Base-by-base conservation (phyloP, 2,113 vertebrate genomes). In the Seriola quinqueradiata region DNA sequence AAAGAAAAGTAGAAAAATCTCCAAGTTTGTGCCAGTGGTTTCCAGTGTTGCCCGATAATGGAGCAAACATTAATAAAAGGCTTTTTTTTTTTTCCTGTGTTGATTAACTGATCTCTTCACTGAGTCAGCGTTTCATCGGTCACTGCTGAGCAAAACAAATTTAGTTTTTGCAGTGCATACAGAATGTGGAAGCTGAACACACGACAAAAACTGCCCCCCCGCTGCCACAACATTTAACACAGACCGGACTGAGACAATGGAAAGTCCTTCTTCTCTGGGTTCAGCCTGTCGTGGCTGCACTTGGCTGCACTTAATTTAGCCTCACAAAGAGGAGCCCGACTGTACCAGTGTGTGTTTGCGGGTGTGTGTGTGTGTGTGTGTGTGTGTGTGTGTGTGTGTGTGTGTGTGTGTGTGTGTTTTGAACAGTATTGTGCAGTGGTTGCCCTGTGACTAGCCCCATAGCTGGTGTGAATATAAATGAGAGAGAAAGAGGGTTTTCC, bases 381-480 rank as follows among this genome's bases (percentile, higher is more conserved):
- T 68, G 61, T 68, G 70, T 78, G 57, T 72, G 68, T 82, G 60
- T 71, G 67, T 68, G 61, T 68, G 70, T 78, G 57, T 72, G 68
- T 79, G 61, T 71, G 70, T 79, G 57, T 72, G 63, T 9, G 68
- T 78, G 77, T 81, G 71, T 75, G 67, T 77, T 67, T 80, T 38
- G 25, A 72, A 64, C 34, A 57, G 50, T 34, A 58, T 57, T 73
- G 61, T 85, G 82, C 55, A 57, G 72, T 13, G 36, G 57, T 77
- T 81, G 66, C 65, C 77, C 77, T 83, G 79, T 34, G 78, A 88
- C 77, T 82, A 57, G 74, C 74, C 81, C 66, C 74, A 73, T 42
- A 21, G 83, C 87, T 83, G 75, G 75, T 78, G 84, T 84, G 90
- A 89, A 92, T 91, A 78, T 80, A 72, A 91, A 91, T 90, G 85